phyloP scores from a whole-genome alignment of 1,140 invertebrate genomes.

The Pseudomyrmex cubaensis region DNA sequence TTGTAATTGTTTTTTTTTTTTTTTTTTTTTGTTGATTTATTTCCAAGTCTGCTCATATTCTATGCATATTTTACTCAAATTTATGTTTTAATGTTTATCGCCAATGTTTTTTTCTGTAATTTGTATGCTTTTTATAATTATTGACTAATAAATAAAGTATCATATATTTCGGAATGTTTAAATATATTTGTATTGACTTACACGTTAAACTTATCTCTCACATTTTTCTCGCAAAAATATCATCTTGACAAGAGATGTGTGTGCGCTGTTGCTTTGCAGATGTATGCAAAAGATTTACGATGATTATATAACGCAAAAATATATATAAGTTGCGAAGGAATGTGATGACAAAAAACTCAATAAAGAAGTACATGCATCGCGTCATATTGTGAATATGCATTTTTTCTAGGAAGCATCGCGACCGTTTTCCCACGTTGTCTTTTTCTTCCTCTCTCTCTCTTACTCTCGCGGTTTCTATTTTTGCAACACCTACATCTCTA shows the following conservation, averaged over 20 bases:
- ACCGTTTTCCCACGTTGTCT: neutral
- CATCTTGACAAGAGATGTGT: conserved; percentile 32
- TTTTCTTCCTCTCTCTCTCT: neutral
- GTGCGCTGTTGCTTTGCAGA: neutral
- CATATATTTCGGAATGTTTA: too few relatives aligned
- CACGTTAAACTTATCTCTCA: conserved; percentile 22
- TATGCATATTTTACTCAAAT: too few relatives aligned
- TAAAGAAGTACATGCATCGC: conserved; percentile 16
- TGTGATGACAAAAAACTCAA: conserved; percentile 14
- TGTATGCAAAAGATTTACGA: conserved; percentile 12
- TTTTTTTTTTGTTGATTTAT: too few relatives aligned
- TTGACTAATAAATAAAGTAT: too few relatives aligned
- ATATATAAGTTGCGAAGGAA: conserved; percentile 23
- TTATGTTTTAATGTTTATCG: too few relatives aligned
- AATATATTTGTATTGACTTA: neutral
- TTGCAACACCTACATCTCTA: too few relatives aligned
- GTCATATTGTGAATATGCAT: neutral
- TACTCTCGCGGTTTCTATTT: neutral
- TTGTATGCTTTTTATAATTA: too few relatives aligned
- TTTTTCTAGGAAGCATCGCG: conserved; percentile 13
- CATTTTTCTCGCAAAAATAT: conserved; percentile 43
- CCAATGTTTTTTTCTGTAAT: too few relatives aligned
- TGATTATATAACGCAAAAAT: conserved; percentile 30
- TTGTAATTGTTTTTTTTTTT: too few relatives aligned
- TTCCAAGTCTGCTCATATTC: too few relatives aligned